Evolutionary conservation across 2,888 invertebrate species (phyloP), one percentile per base, ranked within the genome.

Genomic region (Drosophila infuscata): DNA sequence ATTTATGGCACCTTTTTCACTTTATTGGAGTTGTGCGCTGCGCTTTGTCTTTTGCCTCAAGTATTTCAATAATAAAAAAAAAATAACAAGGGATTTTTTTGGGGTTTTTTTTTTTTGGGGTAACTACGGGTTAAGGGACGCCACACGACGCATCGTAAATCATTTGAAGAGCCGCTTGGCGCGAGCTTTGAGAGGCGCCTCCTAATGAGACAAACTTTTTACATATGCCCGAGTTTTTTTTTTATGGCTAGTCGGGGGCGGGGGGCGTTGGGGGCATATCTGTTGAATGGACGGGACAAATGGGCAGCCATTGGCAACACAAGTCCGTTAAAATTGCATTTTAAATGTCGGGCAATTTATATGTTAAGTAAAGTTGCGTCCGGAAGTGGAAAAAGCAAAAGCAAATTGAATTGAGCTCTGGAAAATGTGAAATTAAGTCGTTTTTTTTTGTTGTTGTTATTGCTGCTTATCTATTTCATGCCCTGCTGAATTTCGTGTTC

Each of bases 1-100:
- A 89, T 85, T 85, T 90, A 88, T 85, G 87, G 89, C 89, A 85
- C 85, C 85, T 85, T 85, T 89, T 88, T 85, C 89, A 78, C 89
- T 85, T 85, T 90, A 90, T 90, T 88, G 85, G 89, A 88, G 89
- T 86, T 83, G 72, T 83, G 74, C 74, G 63, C 66, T 63, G 59
- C 59, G 61, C 61, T 72, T 73, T 78, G 67, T 81, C 81, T 81
- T 81, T 64, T 64, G 69, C 80, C 72, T 90, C 83, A 90, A 85
- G 89, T 85, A 90, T 90, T 86, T 74, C 83, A 86, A 90, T 90
- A 84, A 74, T 70, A 61, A 12, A 38, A 12, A 12, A 58, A 65
- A 60, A 56, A 70, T 57, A 65, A 49, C 57, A 48, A 64, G 52
- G 12, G 49, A 62, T 59, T 48, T 43, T 43, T 57, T 56, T 1